Percentiles rank a stretch among this genome's conserved stretches.
Conservation (phyloP, 1,140 invertebrate species). For the Brachionus koreanus region DNA sequence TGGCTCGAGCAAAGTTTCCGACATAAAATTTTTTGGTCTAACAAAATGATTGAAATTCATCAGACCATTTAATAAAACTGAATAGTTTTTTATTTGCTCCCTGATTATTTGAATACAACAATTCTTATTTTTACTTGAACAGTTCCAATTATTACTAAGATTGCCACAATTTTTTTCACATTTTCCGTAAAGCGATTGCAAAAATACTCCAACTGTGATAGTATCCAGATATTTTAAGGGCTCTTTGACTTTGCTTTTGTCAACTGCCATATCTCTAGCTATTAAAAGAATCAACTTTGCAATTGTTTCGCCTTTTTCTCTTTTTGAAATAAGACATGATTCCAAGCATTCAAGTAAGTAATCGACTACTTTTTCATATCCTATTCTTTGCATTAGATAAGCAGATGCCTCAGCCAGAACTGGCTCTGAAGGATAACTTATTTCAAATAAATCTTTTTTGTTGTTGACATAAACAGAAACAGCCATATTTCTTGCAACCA, state of each 20-base stretch:
- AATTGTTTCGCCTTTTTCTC: not conserved
- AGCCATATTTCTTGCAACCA: not conserved
- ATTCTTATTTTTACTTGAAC: not conserved
- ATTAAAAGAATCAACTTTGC: not conserved
- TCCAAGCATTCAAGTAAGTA: not conserved
- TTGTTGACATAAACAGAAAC: not conserved
- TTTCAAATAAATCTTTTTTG: not conserved
- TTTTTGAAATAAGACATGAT: not conserved
- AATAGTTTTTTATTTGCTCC: not conserved
- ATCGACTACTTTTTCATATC: not conserved
- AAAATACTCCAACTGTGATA: not conserved
- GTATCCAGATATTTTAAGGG: not conserved
- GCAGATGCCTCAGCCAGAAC: not conserved
- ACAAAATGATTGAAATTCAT: constrained; percentile 19
- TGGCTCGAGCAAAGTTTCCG: not conserved
- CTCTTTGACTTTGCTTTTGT: not conserved
- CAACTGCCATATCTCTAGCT: not conserved
- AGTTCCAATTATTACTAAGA: not conserved
- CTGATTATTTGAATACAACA: not conserved
- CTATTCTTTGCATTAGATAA: not conserved
- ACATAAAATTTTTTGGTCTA: not conserved
- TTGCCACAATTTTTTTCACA: not conserved
- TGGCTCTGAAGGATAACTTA: not conserved
- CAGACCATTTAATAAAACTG: not conserved
- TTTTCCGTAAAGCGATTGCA: not conserved